Evolutionary conservation across 2,113 vertebrate species (phyloP).

Genomic region (Eurystomus gularis): DNA sequence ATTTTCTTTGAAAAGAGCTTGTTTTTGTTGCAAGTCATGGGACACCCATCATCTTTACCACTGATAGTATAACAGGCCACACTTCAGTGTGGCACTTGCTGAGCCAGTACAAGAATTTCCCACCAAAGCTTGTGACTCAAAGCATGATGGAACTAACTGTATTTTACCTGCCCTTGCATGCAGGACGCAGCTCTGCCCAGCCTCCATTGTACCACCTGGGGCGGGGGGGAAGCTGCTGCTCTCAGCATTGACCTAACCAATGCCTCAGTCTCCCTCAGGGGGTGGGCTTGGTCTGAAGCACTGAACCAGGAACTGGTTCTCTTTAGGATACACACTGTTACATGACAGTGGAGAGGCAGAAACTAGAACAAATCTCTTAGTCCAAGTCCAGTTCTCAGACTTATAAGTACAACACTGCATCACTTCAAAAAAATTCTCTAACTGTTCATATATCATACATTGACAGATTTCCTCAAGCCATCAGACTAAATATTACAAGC

Average conservation of each 20-base stretch:
- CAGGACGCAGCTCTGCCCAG: background rate
- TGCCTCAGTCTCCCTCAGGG: background rate
- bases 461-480: background rate
- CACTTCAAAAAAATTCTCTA: background rate
- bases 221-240: background rate
- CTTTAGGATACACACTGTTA: background rate
- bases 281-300: background rate
- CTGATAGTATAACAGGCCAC: background rate
- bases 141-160: background rate
- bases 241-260: background rate
- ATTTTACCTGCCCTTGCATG: background rate
- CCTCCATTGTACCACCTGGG: fast-evolving
- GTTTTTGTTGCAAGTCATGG: background rate
- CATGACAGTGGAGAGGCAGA: background rate
- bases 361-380: fast-evolving
- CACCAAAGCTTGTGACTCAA: background rate
- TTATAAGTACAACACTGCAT: background rate
- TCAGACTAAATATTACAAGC: background rate
- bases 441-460: background rate
- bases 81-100: background rate
- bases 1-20: background rate
- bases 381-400: background rate
- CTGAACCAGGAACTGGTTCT: background rate
- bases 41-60: background rate
- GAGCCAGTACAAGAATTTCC: background rate